These are phyloP conservation scores for Muscidifurax raptorellus DNA, from an alignment of 1,140 invertebrate genomes.

Conservation along the genomic window DNA sequence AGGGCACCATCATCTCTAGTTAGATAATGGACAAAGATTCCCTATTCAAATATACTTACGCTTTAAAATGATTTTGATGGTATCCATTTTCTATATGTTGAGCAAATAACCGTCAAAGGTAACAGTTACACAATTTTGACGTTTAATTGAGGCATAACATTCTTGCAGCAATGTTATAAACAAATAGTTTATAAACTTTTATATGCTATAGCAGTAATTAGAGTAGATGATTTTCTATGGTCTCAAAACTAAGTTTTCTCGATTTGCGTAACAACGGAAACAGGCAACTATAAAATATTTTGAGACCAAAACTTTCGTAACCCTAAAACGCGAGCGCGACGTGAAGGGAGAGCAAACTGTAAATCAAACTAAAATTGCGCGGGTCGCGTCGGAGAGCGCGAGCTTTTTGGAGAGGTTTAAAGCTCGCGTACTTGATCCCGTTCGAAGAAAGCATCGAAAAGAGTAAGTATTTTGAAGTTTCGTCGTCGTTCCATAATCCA, in stretches of 20 bases:
- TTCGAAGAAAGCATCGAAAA: neutral
- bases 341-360: neutral
- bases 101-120: too few species aligned
- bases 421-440: neutral
- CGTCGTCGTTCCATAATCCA: neutral
- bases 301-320: neutral
- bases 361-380: slow-evolving; percentile 6
- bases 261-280: neutral
- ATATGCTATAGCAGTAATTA: neutral
- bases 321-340: neutral
- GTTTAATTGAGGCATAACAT: neutral
- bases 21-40: too few species aligned
- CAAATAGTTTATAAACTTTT: neutral
- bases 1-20: too few species aligned
- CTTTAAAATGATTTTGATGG: neutral
- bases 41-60: neutral
- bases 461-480: neutral
- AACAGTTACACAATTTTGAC: too few species aligned
- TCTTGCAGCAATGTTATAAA: neutral
- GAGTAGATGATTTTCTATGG: neutral
- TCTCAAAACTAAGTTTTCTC: neutral
- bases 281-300: neutral
- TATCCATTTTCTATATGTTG: neutral
- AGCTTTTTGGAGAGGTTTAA: neutral
- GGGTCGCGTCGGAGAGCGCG: neutral